A percentile compares a stretch with the other conserved stretches of the same genome.
These are phyloP conservation scores for Sciurus niger DNA, from an alignment of 2,113 vertebrate genomes.

Conservation along the genomic window DNA sequence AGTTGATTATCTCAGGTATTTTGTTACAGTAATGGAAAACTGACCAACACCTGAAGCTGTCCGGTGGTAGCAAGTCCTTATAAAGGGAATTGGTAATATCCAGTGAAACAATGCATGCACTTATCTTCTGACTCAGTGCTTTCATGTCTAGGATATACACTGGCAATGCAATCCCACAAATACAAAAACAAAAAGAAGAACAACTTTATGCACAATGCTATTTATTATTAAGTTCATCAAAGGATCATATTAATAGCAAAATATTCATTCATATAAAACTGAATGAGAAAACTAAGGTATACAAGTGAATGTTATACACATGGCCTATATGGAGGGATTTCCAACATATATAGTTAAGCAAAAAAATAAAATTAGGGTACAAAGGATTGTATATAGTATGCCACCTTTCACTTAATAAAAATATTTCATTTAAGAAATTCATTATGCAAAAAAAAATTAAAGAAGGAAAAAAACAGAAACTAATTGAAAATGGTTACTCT, in stretches of 20 bases:
- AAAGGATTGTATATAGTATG: not conserved
- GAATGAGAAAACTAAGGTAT: not conserved
- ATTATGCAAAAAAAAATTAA: not conserved
- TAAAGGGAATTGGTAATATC: not conserved
- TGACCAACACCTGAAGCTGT: not conserved
- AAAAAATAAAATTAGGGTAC: not conserved
- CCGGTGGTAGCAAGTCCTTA: not conserved
- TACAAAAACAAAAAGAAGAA: not conserved
- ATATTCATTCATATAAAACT: not conserved
- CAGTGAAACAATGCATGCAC: not conserved
- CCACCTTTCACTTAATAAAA: not conserved
- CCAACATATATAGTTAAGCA: not conserved
- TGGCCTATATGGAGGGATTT: not conserved
- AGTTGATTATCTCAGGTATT: not conserved
- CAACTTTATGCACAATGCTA: not conserved
- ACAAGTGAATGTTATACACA: accelerated
- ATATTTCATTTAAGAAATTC: not conserved
- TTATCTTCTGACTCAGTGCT: not conserved
- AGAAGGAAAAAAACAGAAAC: not conserved
- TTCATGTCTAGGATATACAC: not conserved
- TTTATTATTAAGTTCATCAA: not conserved
- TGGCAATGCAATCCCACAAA: constrained; percentile 28
- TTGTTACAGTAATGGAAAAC: not conserved
- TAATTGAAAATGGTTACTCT: not conserved
- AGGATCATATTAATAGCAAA: not conserved